phyloP scores from a whole-genome alignment of 2,888 invertebrate genomes.

The Leucoptera coffeella region DNA sequence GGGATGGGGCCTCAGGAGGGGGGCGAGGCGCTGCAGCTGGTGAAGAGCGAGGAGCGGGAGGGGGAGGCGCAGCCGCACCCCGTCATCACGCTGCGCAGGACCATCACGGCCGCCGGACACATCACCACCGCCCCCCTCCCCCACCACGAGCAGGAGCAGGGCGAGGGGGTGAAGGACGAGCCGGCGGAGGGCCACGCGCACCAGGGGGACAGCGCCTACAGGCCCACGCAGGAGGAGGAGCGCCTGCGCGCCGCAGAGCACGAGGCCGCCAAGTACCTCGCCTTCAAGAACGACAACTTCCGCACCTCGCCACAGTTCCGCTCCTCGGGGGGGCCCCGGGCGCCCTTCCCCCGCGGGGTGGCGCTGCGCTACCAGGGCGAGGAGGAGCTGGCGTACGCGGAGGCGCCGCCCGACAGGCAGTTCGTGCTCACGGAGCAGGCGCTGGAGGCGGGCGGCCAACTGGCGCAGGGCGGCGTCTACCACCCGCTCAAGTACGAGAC shows the following conservation, averaged over 20 bases:
- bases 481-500: slow-evolving; percentile 43
- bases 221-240: slow-evolving; percentile 25
- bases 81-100: slow-evolving; percentile 54
- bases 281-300: slow-evolving; percentile 32
- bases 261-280: slow-evolving; percentile 31
- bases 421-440: slow-evolving; percentile 34
- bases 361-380: slow-evolving; percentile 28
- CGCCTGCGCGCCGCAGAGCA: slow-evolving; percentile 24
- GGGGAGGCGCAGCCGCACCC: slow-evolving; percentile 24
- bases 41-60: slow-evolving; percentile 25
- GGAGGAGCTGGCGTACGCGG: slow-evolving; percentile 16
- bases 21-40: slow-evolving; percentile 31
- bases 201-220: slow-evolving; percentile 15
- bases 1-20: slow-evolving; percentile 12
- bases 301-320: slow-evolving; percentile 9
- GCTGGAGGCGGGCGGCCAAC: slow-evolving; percentile 28
- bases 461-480: slow-evolving; percentile 31
- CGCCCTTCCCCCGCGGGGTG: slow-evolving; percentile 11
- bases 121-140: slow-evolving; percentile 33
- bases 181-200: slow-evolving; percentile 19
- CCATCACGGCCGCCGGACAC: slow-evolving; percentile 57
- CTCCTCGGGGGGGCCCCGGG: slow-evolving; percentile 10
- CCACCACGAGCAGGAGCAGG: slow-evolving; percentile 13
- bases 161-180: slow-evolving; percentile 33
- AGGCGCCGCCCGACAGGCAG: slow-evolving; percentile 15